These are phyloP conservation scores for Magallana angulata DNA, from an alignment of 1,140 invertebrate genomes.

Conservation along the genomic window DNA sequence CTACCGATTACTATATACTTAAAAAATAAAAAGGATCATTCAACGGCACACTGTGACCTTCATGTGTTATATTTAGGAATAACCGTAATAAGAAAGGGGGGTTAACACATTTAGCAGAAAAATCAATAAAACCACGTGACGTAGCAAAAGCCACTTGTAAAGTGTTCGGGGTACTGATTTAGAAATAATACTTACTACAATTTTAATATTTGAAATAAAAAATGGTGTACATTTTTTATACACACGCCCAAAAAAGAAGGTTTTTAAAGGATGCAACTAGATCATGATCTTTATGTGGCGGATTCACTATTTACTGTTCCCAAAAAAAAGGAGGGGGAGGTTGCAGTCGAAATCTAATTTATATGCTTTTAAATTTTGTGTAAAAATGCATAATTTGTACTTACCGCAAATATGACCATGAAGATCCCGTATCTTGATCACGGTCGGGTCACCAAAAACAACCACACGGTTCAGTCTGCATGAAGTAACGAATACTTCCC, in stretches of 20 bases:
- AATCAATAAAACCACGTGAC: slow-evolving; percentile 6
- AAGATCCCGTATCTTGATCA: background rate
- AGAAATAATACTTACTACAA: background rate
- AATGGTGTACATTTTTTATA: no score
- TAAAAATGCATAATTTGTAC: slow-evolving; percentile 20
- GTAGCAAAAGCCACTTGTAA: background rate
- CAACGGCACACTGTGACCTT: background rate
- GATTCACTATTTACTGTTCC: background rate
- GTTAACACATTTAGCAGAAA: slow-evolving; percentile 7
- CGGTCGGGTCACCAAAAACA: slow-evolving; percentile 2
- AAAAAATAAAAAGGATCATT: slow-evolving; percentile 4
- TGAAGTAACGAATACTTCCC: background rate
- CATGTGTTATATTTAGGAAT: background rate
- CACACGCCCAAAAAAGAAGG: no score
- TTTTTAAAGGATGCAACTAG: no score
- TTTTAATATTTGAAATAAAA: no score
- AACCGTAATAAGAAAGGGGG: background rate
- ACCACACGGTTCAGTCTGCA: background rate
- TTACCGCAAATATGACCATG: background rate
- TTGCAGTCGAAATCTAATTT: slow-evolving; percentile 1
- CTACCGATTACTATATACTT: background rate
- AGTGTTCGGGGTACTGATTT: slow-evolving; percentile 1
- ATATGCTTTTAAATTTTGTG: background rate
- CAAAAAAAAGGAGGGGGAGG: background rate
- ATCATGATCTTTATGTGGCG: background rate